Evolutionary conservation across 2,113 vertebrate species (phyloP).

Genomic region (Miniopterus natalensis): DNA sequence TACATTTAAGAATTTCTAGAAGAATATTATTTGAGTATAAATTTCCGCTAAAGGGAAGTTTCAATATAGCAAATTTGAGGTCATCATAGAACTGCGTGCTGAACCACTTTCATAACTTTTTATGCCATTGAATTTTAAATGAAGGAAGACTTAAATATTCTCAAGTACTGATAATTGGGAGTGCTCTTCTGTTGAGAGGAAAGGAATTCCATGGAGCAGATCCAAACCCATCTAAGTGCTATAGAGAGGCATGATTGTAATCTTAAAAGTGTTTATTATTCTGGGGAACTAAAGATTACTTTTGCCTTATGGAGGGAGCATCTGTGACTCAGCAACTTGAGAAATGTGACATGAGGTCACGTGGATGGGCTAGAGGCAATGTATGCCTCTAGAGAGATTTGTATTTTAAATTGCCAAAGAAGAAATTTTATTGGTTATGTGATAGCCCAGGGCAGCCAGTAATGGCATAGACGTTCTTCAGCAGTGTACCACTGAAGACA

Average conservation of each 20-base stretch:
- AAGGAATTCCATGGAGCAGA: background rate
- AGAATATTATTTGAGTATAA: background rate
- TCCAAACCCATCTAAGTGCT: background rate
- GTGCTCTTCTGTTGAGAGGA: background rate
- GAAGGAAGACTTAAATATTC: background rate
- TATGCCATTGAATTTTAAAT: background rate
- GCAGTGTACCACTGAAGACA: background rate
- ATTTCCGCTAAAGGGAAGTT: background rate
- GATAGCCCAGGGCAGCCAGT: background rate
- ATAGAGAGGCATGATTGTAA: background rate
- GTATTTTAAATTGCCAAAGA: background rate
- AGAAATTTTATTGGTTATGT: background rate
- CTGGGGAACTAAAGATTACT: background rate
- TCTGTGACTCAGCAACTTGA: background rate
- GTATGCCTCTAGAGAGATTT: background rate
- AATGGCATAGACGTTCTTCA: background rate
- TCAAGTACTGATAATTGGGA: background rate
- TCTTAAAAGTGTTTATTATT: background rate
- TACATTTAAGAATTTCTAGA: slow-evolving; percentile 3
- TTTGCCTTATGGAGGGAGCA: background rate
- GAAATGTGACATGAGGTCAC: background rate
- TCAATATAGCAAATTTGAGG: background rate
- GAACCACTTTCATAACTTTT: background rate
- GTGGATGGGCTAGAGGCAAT: fast-evolving
- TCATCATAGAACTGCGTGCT: background rate